These are phyloP conservation scores for Epinephelus fuscoguttatus DNA, from an alignment of 2,113 vertebrate species.

Conservation along the genomic window DNA sequence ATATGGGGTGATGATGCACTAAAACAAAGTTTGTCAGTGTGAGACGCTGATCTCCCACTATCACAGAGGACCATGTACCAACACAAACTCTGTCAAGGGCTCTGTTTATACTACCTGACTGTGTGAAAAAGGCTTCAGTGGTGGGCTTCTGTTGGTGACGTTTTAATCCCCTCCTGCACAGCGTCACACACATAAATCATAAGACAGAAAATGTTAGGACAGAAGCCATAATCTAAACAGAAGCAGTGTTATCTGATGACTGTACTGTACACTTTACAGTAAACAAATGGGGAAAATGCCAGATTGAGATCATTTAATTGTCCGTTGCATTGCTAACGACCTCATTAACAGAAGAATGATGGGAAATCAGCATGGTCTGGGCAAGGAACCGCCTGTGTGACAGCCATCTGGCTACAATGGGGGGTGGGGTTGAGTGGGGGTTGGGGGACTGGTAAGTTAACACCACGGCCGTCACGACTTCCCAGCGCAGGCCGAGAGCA, in stretches of 20 bases:
- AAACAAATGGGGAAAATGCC: slow-evolving; percentile 68
- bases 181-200: slow-evolving; percentile 8
- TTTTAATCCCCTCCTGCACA: slow-evolving; percentile 39
- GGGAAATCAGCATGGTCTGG: slow-evolving; percentile 81
- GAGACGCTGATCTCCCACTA: slow-evolving; percentile 20
- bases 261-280: slow-evolving; percentile 47
- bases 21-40: slow-evolving; percentile 52
- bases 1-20: slow-evolving; percentile 26
- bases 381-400: slow-evolving; percentile 80
- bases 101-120: slow-evolving; percentile 37
- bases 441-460: slow-evolving; percentile 54
- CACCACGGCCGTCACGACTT: slow-evolving; percentile 46
- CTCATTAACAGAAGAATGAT: slow-evolving; percentile 85
- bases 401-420: slow-evolving; percentile 83
- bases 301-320: slow-evolving; percentile 84
- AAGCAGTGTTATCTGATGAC: slow-evolving; percentile 9
- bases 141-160: slow-evolving; percentile 3
- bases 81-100: slow-evolving; percentile 28
- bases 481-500: slow-evolving; percentile 40
- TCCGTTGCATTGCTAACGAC: slow-evolving; percentile 83
- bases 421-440: slow-evolving; percentile 47
- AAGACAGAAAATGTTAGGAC: background rate
- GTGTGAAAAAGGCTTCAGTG: slow-evolving; percentile 33
- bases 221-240: background rate
- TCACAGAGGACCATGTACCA: slow-evolving; percentile 38